A percentile compares a stretch with the other conserved stretches of the same genome.
These are phyloP conservation scores for Trichacis sp. DNA, from an alignment of 2,888 invertebrate species.

Conservation along the genomic window DNA sequence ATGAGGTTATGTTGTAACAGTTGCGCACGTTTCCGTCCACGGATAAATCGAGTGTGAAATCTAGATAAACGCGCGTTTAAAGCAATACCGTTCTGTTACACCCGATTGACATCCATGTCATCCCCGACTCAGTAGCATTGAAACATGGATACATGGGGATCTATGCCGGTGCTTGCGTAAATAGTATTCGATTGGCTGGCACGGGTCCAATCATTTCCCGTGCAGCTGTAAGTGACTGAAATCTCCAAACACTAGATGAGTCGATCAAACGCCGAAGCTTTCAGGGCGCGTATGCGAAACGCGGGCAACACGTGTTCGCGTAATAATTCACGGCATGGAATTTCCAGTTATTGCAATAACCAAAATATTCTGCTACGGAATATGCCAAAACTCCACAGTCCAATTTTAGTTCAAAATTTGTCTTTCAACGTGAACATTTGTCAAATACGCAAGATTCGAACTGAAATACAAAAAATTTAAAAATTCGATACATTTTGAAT, in stretches of 20 bases:
- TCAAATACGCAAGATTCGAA: no score
- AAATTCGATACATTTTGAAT: no score
- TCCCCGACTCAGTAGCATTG: conserved; percentile 31
- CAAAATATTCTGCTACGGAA: not conserved
- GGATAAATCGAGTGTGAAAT: conserved; percentile 30
- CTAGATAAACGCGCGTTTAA: conserved; percentile 32
- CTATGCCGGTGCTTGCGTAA: conserved; percentile 37
- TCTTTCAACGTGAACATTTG: no score
- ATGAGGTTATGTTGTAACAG: not conserved
- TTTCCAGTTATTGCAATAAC: not conserved
- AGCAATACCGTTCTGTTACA: conserved; percentile 28
- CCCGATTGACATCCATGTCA: conserved; percentile 41
- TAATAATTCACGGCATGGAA: not conserved
- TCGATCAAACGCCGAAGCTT: conserved; percentile 28
- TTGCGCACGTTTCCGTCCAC: not conserved
- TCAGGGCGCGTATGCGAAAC: conserved; percentile 6
- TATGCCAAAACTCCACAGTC: not conserved
- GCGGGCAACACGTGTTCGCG: conserved; percentile 14
- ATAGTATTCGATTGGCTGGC: conserved; percentile 37
- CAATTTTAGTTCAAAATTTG: not conserved
- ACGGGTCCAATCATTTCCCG: conserved; percentile 32
- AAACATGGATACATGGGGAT: conserved; percentile 30
- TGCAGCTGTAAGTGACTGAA: conserved; percentile 41
- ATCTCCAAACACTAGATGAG: conserved; percentile 33
- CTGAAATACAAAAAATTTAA: no score